A percentile compares a stretch with the other conserved stretches of the same genome.
These are phyloP conservation scores for Trichopoda pennipes DNA, from an alignment of 2,888 invertebrate genomes.

Conservation along the genomic window DNA sequence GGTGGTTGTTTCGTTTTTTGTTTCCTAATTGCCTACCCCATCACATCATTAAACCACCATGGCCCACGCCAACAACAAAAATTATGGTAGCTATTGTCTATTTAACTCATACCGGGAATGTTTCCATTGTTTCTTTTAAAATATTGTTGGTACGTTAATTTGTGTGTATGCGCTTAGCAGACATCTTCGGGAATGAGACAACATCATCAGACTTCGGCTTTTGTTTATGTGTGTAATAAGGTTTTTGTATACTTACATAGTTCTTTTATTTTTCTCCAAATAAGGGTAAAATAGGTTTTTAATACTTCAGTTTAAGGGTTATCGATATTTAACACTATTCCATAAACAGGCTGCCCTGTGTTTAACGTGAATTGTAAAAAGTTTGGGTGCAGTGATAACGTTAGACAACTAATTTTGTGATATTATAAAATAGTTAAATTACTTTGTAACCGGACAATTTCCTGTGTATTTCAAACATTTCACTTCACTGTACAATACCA, in stretches of 20 bases:
- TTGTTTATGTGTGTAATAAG: conserved; percentile 25
- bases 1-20: conserved; percentile 56
- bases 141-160: conserved; percentile 35
- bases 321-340: not conserved
- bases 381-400: not conserved
- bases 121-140: conserved; percentile 50
- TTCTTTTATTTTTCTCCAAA: conserved; percentile 19
- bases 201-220: conserved; percentile 45
- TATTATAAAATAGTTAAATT: not conserved
- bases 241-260: conserved; percentile 4
- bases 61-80: conserved; percentile 61
- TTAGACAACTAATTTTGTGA: not conserved
- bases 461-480: too few species aligned
- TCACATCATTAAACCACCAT: conserved; percentile 38
- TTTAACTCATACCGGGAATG: conserved; percentile 58
- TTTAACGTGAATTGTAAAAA: not conserved
- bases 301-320: conserved; percentile 52
- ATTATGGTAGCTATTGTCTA: conserved; percentile 55
- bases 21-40: not conserved
- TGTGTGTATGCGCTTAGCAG: conserved; percentile 16
- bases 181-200: conserved; percentile 51
- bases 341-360: not conserved
- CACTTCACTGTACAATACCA: too few species aligned
- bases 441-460: too few species aligned
- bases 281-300: conserved; percentile 47